Conservation (phyloP, 2,888 invertebrate genomes). For the Trisateles emortualis region DNA sequence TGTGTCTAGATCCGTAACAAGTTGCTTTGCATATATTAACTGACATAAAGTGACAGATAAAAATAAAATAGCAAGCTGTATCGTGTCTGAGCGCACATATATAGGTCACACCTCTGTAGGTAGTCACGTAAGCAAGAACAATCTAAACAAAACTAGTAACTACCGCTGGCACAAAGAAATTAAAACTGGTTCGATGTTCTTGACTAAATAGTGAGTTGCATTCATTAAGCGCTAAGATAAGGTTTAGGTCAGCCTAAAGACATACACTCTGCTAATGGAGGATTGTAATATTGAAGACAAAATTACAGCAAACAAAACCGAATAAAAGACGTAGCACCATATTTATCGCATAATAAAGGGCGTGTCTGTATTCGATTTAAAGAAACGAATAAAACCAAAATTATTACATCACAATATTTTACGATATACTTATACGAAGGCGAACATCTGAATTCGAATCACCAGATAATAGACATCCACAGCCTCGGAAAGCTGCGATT, state of each 20-base stretch:
- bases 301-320: too few relatives aligned
- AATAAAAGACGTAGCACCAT: not conserved
- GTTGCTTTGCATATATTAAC: conserved; percentile 9
- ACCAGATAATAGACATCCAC: conserved; percentile 39
- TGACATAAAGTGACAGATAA: conserved; percentile 25
- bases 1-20: conserved; percentile 1
- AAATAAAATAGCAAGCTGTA: conserved; percentile 43
- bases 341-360: conserved; percentile 5
- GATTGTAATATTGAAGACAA: too few relatives aligned
- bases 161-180: conserved; percentile 25
- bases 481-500: conserved; percentile 33
- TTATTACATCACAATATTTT: conserved; percentile 21
- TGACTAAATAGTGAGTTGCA: conserved; percentile 26
- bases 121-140: conserved; percentile 30
- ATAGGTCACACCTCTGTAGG: conserved; percentile 36
- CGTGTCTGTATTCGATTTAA: conserved; percentile 6
- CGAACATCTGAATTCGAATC: conserved; percentile 37
- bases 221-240: conserved; percentile 26
- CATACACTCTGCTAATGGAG: too few relatives aligned
- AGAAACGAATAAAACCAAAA: conserved; percentile 15
- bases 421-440: conserved; percentile 30
- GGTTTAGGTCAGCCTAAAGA: conserved; percentile 30
- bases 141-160: conserved; percentile 40
- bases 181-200: conserved; percentile 38
- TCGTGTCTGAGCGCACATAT: conserved; percentile 33